These are phyloP conservation scores for Bambusicola thoracicus DNA, from an alignment of 2,113 vertebrate genomes.

Conservation along the genomic window DNA sequence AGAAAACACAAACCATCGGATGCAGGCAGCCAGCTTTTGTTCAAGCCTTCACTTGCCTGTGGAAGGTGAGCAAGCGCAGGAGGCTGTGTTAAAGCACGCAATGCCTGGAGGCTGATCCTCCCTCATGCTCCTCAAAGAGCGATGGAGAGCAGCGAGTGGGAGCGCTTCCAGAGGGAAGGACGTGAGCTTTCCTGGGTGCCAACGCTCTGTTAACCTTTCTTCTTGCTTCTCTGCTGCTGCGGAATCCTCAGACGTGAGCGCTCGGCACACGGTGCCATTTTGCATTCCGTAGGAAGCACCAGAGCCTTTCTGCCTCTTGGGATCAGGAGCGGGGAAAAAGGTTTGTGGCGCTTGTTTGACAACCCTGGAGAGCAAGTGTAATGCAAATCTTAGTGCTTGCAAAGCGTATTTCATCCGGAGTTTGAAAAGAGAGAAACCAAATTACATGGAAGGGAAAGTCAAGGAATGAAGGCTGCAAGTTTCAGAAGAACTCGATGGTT, in stretches of 20 bases:
- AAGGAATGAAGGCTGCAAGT: rapidly evolving
- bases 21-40: not conserved
- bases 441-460: not conserved
- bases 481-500: rapidly evolving
- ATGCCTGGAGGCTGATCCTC: not conserved
- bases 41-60: not conserved
- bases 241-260: not conserved
- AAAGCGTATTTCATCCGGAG: not conserved
- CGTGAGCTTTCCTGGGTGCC: not conserved
- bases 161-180: not conserved
- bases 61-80: not conserved
- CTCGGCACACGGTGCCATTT: not conserved
- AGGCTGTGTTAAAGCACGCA: not conserved
- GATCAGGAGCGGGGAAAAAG: not conserved
- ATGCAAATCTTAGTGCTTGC: not conserved
- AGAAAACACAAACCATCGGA: not conserved
- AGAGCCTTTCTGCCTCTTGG: not conserved
- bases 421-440: not conserved
- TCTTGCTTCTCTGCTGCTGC: not conserved
- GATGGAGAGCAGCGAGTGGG: not conserved
- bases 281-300: not conserved
- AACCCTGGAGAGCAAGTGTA: not conserved
- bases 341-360: not conserved
- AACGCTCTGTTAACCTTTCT: not conserved
- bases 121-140: not conserved